A percentile compares a stretch with the other conserved stretches of the same genome.
These are phyloP conservation scores for Polydesmus complanatus DNA, from an alignment of 2,888 invertebrate species.

Conservation along the genomic window DNA sequence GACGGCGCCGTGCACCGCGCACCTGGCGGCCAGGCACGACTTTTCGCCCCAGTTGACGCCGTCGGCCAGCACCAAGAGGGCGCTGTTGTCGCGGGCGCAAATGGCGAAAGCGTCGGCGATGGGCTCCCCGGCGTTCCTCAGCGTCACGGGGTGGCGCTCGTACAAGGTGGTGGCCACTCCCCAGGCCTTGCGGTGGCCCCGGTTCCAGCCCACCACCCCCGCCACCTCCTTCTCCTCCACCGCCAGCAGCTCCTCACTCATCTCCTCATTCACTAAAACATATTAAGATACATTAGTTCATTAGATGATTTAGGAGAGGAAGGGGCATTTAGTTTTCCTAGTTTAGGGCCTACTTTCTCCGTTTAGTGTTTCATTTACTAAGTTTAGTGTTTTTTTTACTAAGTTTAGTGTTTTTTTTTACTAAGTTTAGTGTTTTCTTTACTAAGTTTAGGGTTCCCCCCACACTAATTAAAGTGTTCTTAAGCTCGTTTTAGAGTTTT, in stretches of 20 bases:
- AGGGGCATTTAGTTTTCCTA: too few relatives aligned
- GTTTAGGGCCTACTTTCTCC: not conserved
- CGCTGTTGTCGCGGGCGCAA: slow-evolving; percentile 50
- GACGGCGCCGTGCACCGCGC: slow-evolving; percentile 70
- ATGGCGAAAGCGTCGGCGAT: slow-evolving; percentile 78
- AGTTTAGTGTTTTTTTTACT: not conserved
- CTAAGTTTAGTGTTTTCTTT: not conserved
- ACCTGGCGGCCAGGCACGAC: slow-evolving; percentile 66
- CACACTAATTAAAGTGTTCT: not conserved
- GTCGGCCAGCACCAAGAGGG: slow-evolving; percentile 67
- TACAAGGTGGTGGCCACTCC: slow-evolving; percentile 65
- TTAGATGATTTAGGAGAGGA: too few relatives aligned
- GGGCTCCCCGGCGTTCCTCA: slow-evolving; percentile 54
- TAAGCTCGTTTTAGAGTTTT: not conserved
- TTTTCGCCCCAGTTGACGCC: slow-evolving; percentile 88
- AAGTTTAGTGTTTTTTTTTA: not conserved
- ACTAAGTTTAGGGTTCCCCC: not conserved
- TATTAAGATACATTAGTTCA: too few relatives aligned
- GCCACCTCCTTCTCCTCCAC: slow-evolving; percentile 29
- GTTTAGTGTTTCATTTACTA: not conserved
- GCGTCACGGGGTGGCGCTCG: slow-evolving; percentile 65
- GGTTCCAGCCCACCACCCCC: slow-evolving; percentile 44
- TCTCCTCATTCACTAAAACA: too few relatives aligned
- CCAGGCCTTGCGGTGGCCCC: slow-evolving; percentile 43
- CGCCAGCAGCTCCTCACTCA: not conserved